Percentiles rank a stretch among this genome's conserved stretches.
Evolutionary conservation across 2,113 vertebrate species (phyloP).

Genomic region (Indicator maculatus): DNA sequence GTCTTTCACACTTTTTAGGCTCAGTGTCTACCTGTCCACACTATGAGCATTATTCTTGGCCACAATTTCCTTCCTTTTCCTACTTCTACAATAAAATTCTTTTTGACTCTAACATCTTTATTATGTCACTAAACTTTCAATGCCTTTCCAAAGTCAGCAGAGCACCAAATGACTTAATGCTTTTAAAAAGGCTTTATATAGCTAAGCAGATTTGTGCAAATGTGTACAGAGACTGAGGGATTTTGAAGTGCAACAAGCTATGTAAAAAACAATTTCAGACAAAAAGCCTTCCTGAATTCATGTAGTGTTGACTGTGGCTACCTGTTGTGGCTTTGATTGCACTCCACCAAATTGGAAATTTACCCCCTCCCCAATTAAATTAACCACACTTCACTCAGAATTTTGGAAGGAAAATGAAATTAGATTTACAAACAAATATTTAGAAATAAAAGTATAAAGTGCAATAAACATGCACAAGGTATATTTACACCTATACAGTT

Average conservation of each 20-base stretch:
- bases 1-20: neutral
- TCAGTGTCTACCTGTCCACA: neutral
- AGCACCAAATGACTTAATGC: neutral
- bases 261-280: neutral
- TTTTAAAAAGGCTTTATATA: neutral
- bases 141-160: neutral
- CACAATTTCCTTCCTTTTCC: neutral
- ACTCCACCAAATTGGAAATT: too few species aligned
- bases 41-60: neutral
- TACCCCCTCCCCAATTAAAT: too few species aligned
- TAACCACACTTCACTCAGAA: too few species aligned
- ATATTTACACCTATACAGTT: too few species aligned
- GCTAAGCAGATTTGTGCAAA: neutral
- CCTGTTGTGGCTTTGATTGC: too few species aligned
- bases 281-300: neutral
- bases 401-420: too few species aligned
- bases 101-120: neutral
- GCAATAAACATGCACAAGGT: too few species aligned
- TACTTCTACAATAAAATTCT: neutral
- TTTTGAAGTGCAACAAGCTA: neutral
- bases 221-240: neutral
- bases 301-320: neutral
- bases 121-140: neutral
- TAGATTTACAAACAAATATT: too few species aligned
- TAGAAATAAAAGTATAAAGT: too few species aligned